Base-by-base conservation (phyloP, 2,113 vertebrate genomes). In the Aldabrachelys gigantea region DNA sequence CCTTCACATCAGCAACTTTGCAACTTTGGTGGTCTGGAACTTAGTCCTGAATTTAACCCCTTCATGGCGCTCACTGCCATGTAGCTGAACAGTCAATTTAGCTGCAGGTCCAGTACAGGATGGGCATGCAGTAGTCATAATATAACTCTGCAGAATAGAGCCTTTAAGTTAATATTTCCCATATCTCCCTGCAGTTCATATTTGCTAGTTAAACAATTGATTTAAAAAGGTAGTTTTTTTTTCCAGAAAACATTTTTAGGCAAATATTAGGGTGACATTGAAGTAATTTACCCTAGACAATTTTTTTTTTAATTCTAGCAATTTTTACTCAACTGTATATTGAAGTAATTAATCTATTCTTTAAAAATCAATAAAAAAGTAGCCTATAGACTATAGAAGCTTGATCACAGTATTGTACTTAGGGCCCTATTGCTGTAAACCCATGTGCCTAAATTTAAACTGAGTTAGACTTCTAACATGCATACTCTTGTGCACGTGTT, bases 1-100 rank as follows among this genome's bases (percentile, higher is more conserved):
- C 87, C 90, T 88, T 96, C 93, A 96, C 47, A 93, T 97, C 96
- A 97, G 90, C 92, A 97, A 78, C 49, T 96, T 96, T 82, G 38
- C 69, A 14, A 82, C 89, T 93, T 89, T 83, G 85, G 72, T 82
- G 89, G 84, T 91, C 80, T 96, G 93, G 96, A 96, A 80, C 95
- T 96, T 84, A 87, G 50, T 56, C 59, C 75, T 69, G 3, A 35
- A 25, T 56, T 97, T 97, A 98, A 98, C 97, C n/a, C 65, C 14
- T 97, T 96, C 22, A 24, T 88, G 41, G 16, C 7, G 85, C 24
- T n/a, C 29, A 1, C 69, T 3, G 17, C 17, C 35, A 31, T n/a
- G 49, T 41, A 88, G 54, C 12, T 10, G 1, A 29, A 78, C 62
- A 47, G 6, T 17, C 41, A 16, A 16, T 79, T 5, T 87, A 87